Percentiles rank a stretch among this genome's conserved stretches.
Conservation (phyloP, 30 jellyfish, hydroid and myxozoan genomes). For the Aurelia coerulea region DNA sequence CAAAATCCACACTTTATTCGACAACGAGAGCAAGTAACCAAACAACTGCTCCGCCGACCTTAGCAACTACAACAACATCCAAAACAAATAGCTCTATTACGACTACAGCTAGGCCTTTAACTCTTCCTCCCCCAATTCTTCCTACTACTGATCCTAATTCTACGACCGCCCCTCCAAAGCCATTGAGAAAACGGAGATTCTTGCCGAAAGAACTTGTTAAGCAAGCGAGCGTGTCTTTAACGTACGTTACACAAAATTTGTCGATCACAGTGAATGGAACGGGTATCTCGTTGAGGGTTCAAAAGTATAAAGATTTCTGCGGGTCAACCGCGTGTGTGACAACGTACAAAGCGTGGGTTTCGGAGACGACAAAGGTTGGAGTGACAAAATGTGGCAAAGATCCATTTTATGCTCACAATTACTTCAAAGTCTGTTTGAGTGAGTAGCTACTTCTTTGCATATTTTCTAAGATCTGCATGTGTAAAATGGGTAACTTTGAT, state of each 20-base stretch:
- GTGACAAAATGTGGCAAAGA: slow-evolving; percentile 21
- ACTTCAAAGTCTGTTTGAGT: slow-evolving; percentile 47
- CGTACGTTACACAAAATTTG: background rate
- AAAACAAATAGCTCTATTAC: background rate
- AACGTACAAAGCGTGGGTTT: slow-evolving; percentile 27
- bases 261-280: slow-evolving; percentile 11
- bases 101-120: background rate
- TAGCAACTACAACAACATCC: background rate
- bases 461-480: too few species aligned
- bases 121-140: background rate
- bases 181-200: background rate
- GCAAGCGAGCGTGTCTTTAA: too few species aligned
- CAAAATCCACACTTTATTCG: too few species aligned
- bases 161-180: background rate
- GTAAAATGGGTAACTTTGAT: too few species aligned
- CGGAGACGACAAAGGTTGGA: slow-evolving; percentile 21
- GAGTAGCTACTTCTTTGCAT: background rate
- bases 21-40: background rate
- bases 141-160: background rate
- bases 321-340: slow-evolving; percentile 45
- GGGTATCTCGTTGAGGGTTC: slow-evolving; percentile 23
- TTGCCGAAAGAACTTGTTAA: background rate
- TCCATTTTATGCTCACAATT: slow-evolving; percentile 22
- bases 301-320: slow-evolving; percentile 17
- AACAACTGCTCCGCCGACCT: background rate